These are phyloP conservation scores for Morus bassanus DNA, from an alignment of 2,797 vertebrate species.

Conservation along the genomic window DNA sequence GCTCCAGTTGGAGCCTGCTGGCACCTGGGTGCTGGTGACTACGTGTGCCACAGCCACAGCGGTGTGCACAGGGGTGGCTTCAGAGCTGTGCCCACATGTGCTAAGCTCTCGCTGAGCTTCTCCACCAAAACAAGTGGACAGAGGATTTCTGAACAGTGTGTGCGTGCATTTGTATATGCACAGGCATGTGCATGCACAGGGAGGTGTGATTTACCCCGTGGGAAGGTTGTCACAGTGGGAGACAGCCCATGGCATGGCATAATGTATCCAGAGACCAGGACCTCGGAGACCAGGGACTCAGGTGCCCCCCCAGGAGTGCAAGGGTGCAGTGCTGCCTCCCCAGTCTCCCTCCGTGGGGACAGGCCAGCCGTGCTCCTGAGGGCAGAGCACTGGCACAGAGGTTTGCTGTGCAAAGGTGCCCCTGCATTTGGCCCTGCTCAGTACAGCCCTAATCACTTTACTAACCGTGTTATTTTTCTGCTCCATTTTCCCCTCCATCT, in stretches of 20 bases:
- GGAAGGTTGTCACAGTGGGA: background rate
- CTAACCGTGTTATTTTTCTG: too few relatives aligned
- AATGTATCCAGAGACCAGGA: background rate
- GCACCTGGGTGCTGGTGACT: background rate
- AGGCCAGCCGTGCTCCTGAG: background rate
- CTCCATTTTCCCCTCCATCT: background rate
- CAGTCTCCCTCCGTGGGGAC: background rate
- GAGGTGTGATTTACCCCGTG: accelerated
- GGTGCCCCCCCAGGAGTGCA: accelerated
- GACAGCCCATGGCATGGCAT: background rate
- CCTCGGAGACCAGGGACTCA: background rate
- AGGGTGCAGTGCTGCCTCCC: background rate
- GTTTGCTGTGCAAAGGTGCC: background rate
- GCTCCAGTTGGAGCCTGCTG: background rate
- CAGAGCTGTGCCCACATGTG: background rate
- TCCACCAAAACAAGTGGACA: accelerated
- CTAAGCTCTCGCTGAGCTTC: background rate
- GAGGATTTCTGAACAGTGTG: background rate
- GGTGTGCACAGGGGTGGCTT: background rate
- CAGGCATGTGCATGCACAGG: background rate
- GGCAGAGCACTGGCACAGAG: background rate
- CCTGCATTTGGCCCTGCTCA: background rate
- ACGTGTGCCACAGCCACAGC: background rate
- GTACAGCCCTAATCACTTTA: background rate
- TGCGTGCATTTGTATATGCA: accelerated